These are phyloP conservation scores for Tadarida brasiliensis DNA, from an alignment of 2,797 vertebrate genomes.

Conservation along the genomic window DNA sequence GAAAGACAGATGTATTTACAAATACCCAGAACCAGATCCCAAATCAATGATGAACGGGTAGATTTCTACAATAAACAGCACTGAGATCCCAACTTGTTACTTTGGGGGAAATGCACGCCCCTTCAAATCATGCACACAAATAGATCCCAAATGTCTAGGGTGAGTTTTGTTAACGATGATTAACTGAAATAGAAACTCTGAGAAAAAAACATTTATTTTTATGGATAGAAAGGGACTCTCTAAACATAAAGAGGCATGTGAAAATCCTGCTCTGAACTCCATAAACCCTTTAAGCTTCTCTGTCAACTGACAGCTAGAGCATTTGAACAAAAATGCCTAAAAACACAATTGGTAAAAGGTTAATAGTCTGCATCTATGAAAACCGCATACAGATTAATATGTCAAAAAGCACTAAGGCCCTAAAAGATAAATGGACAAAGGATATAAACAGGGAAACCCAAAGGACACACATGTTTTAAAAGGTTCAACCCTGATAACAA, in stretches of 20 bases:
- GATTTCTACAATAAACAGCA: background rate
- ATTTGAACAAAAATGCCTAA: background rate
- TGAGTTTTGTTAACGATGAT: background rate
- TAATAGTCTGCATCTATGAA: background rate
- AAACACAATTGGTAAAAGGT: background rate
- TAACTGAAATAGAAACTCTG: background rate
- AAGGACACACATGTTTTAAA: slow-evolving; percentile 16
- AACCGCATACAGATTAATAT: background rate
- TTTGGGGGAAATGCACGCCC: background rate
- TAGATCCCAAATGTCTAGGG: background rate
- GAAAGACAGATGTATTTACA: background rate
- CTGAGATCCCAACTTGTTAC: background rate
- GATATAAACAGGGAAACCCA: background rate
- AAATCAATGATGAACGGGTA: background rate
- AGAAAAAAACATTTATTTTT: background rate
- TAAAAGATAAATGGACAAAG: background rate
- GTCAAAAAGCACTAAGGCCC: background rate
- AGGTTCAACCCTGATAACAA: background rate
- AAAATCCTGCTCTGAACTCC: background rate
- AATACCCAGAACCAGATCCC: background rate
- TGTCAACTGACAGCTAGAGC: background rate
- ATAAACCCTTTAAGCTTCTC: background rate
- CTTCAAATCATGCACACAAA: background rate
- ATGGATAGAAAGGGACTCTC: background rate
- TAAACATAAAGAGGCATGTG: background rate